These are phyloP conservation scores for Eledona agricola DNA, from an alignment of 2,888 invertebrate species.

Conservation along the genomic window DNA sequence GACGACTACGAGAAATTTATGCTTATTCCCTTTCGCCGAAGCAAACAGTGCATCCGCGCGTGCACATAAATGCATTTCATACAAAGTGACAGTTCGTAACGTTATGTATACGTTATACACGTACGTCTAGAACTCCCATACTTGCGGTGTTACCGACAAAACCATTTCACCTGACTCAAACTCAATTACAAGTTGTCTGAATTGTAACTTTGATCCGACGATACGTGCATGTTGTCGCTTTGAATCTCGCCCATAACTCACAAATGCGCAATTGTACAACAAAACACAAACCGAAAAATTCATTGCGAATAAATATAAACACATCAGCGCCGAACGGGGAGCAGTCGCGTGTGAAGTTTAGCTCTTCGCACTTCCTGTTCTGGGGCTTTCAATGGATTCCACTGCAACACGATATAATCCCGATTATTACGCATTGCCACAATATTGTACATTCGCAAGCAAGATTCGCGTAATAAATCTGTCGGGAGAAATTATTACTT, in stretches of 20 bases:
- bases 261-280: no score
- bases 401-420: constrained; percentile 39
- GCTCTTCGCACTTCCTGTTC: constrained; percentile 39
- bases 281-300: no score
- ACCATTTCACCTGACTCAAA: constrained; percentile 36
- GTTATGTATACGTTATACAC: constrained; percentile 23
- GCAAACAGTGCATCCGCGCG: constrained; percentile 9
- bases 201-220: constrained; percentile 40
- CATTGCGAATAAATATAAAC: constrained; percentile 8
- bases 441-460: constrained; percentile 11
- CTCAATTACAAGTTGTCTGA: constrained; percentile 43
- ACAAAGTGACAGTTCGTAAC: constrained; percentile 16
- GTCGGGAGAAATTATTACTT: constrained; percentile 20
- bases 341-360: constrained; percentile 41
- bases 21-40: constrained; percentile 9
- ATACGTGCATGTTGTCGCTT: constrained; percentile 22
- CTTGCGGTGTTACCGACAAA: constrained; percentile 29
- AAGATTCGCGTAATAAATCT: constrained; percentile 20
- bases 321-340: constrained; percentile 27
- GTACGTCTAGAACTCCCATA: constrained; percentile 15
- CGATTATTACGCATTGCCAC: constrained; percentile 36
- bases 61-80: constrained; percentile 14
- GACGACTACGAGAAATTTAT: constrained; percentile 13
- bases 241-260: no score
- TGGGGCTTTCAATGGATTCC: constrained; percentile 36